Evolutionary conservation across 92 coral and sea anemone species (phyloP).

Genomic region (Epizoanthus fatuus): DNA sequence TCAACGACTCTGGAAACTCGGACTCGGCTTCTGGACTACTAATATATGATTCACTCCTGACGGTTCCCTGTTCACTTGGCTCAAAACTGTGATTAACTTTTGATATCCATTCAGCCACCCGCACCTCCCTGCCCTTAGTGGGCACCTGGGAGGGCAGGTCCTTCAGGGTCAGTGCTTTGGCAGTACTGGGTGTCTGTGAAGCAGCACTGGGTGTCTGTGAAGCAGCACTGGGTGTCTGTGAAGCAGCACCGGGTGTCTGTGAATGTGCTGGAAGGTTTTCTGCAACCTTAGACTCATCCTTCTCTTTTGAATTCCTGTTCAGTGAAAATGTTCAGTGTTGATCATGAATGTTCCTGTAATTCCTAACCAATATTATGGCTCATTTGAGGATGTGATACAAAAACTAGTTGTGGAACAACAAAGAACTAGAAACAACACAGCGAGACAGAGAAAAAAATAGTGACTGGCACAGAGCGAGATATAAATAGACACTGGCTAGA

Average conservation of each 20-base stretch:
- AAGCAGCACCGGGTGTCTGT: not conserved
- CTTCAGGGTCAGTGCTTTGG: not conserved
- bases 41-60: constrained; percentile 32
- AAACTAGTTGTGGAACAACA: too few species aligned
- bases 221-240: not conserved
- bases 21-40: constrained; percentile 5
- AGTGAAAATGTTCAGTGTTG: too few species aligned
- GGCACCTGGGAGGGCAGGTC: constrained; percentile 4
- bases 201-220: not conserved
- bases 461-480: too few species aligned
- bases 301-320: not conserved
- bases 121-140: constrained; percentile 50
- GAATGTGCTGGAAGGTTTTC: not conserved
- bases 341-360: too few species aligned
- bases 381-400: too few species aligned
- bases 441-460: too few species aligned
- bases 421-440: too few species aligned
- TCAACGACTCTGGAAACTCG: constrained; percentile 17
- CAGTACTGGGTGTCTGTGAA: not conserved
- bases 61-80: constrained; percentile 81
- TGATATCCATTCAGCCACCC: constrained; percentile 77
- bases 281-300: not conserved
- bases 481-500: too few species aligned
- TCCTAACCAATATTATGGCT: too few species aligned
- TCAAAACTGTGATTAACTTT: constrained; percentile 74